A percentile compares a stretch with the other conserved stretches of the same genome.
Conservation (phyloP, 2,888 invertebrate species). For the Empis livida region DNA sequence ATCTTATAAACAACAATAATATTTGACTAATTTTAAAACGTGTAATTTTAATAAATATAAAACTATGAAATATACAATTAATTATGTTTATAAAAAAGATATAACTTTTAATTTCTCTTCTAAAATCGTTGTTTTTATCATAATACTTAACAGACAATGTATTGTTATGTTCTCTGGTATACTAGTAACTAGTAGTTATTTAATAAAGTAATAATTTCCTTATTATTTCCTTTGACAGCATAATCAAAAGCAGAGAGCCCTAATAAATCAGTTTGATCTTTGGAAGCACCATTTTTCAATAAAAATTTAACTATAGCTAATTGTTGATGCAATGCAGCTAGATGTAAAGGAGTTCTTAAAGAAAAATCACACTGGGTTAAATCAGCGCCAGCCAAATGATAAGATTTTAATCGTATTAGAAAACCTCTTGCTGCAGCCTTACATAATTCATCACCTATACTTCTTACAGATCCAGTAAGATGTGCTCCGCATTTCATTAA, state of each 20-base stretch:
- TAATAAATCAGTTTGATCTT: conserved; percentile 38
- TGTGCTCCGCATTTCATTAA: conserved; percentile 65
- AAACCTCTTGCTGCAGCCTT: conserved; percentile 49
- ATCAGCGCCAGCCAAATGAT: conserved; percentile 54
- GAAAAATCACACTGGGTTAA: conserved; percentile 47
- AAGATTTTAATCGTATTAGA: conserved; percentile 43
- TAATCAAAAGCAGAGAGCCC: conserved; percentile 45
- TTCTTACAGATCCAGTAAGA: conserved; percentile 43
- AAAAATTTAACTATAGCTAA: conserved; percentile 40
- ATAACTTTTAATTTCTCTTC: no score
- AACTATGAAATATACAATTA: no score
- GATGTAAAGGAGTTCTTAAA: conserved; percentile 55
- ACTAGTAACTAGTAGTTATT: no score
- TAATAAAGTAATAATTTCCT: conserved; percentile 15
- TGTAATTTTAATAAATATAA: no score
- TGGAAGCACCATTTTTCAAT: conserved; percentile 36
- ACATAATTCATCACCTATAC: conserved; percentile 55
- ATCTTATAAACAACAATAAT: no score
- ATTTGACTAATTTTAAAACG: no score
- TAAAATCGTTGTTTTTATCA: no score
- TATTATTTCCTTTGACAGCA: conserved; percentile 27
- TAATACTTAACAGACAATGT: no score
- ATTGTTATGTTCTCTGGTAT: no score
- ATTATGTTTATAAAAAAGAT: no score
- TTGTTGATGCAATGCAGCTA: conserved; percentile 48